phyloP scores from a whole-genome alignment of 1,140 invertebrate species.

The Drosophila navojoa region DNA sequence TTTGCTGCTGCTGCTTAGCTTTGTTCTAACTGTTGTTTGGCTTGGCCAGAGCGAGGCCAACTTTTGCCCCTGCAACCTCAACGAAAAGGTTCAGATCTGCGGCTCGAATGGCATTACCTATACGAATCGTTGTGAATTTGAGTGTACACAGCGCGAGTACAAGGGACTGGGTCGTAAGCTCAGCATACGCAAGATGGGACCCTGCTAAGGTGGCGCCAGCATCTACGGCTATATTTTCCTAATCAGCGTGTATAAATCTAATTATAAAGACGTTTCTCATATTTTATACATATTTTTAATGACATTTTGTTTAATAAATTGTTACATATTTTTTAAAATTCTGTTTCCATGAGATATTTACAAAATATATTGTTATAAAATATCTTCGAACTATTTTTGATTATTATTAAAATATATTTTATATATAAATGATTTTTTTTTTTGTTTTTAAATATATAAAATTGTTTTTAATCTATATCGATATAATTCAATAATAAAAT shows the following conservation, averaged over 20 bases:
- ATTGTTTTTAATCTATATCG: too few species aligned
- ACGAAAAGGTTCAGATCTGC: constrained; percentile 62
- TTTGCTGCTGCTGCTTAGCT: constrained; percentile 43
- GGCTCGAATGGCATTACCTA: constrained; percentile 75
- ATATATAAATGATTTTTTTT: too few species aligned
- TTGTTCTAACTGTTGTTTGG: constrained; percentile 41
- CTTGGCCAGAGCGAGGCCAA: constrained; percentile 43
- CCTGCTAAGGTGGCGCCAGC: constrained; percentile 36
- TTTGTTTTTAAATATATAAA: too few species aligned
- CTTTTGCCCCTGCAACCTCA: constrained; percentile 70
- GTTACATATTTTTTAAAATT: too few species aligned
- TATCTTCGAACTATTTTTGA: too few species aligned
- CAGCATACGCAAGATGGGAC: constrained; percentile 46
- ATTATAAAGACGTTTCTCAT: background rate
- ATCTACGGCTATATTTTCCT: too few species aligned
- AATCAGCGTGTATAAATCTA: background rate
- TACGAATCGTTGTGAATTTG: constrained; percentile 75
- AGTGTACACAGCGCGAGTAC: constrained; percentile 72
- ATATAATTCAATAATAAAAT: too few species aligned
- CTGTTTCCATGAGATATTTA: too few species aligned
- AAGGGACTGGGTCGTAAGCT: constrained; percentile 54
- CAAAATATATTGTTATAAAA: too few species aligned
- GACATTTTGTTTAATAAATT: too few species aligned
- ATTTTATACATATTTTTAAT: too few species aligned
- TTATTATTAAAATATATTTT: background rate